These are phyloP conservation scores for Anisognathus igniventris DNA, from an alignment of 2,797 vertebrate species.

Conservation along the genomic window DNA sequence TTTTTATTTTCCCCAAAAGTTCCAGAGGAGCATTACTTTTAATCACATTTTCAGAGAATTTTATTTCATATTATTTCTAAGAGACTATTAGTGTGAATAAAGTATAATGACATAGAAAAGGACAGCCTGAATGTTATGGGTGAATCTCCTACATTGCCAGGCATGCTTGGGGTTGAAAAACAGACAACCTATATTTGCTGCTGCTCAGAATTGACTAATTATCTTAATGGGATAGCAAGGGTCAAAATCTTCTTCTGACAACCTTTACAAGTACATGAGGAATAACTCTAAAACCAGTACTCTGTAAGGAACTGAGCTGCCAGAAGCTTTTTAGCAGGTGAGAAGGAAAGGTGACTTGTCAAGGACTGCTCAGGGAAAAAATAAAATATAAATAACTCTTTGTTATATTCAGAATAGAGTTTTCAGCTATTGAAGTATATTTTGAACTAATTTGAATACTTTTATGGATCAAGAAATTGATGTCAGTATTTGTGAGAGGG, in stretches of 20 bases:
- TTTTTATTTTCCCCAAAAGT: background rate
- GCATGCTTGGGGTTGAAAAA: background rate
- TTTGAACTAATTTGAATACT: background rate
- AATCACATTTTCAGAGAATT: background rate
- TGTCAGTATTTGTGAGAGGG: background rate
- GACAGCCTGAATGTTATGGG: background rate
- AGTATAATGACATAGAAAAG: background rate
- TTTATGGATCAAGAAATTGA: background rate
- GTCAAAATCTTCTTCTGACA: background rate
- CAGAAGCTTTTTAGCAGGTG: background rate
- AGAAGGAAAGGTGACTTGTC: background rate
- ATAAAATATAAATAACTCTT: background rate
- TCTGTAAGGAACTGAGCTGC: background rate
- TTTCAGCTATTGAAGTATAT: background rate
- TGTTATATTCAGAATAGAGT: background rate
- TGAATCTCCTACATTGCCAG: background rate
- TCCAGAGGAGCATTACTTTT: background rate
- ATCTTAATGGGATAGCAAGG: background rate
- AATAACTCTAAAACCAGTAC: background rate
- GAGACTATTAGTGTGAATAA: background rate
- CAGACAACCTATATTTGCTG: background rate
- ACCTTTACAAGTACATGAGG: background rate
- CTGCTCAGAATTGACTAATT: background rate
- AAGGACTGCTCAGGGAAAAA: background rate
- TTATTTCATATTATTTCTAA: background rate